A percentile compares a stretch with the other conserved stretches of the same genome.
Conservation (phyloP, 2,797 vertebrate species). For the Hippoglossus hippoglossus region DNA sequence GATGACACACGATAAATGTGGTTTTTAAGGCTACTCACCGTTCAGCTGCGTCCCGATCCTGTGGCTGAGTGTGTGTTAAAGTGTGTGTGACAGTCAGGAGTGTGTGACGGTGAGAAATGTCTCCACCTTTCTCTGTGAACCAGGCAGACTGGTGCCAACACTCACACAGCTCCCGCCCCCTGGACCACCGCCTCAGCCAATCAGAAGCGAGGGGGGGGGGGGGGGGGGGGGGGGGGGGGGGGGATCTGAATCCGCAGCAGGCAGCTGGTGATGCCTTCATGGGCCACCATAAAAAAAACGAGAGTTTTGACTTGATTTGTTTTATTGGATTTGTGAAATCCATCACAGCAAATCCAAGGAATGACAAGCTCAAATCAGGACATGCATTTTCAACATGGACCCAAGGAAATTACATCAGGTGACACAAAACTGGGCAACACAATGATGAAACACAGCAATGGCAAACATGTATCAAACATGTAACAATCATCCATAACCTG, state of each 20-base stretch:
- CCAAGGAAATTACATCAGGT: neutral
- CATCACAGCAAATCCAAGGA: neutral
- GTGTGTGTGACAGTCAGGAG: constrained; percentile 39
- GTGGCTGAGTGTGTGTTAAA: constrained; percentile 14
- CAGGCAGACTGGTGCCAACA: constrained; percentile 64
- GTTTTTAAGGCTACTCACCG: constrained; percentile 61
- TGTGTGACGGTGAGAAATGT: constrained; percentile 59
- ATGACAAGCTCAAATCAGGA: neutral
- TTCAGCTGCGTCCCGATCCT: constrained; percentile 47
- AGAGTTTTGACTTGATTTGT: neutral
- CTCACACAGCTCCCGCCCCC: constrained; percentile 54
- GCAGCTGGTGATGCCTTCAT: constrained; percentile 2
- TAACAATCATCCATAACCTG: neutral
- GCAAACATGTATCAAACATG: too few relatives aligned
- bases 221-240: neutral
- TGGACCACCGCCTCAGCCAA: constrained; percentile 56
- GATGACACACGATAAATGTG: constrained; percentile 31
- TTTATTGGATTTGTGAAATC: neutral
- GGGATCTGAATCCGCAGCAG: neutral
- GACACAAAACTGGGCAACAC: too few relatives aligned
- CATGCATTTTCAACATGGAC: neutral
- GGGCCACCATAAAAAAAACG: neutral
- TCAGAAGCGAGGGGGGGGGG: constrained; percentile 24
- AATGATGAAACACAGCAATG: too few relatives aligned
- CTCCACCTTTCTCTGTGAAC: constrained; percentile 66